Base-by-base conservation (phyloP, 2,888 invertebrate species). In the Ophraella communa region DNA sequence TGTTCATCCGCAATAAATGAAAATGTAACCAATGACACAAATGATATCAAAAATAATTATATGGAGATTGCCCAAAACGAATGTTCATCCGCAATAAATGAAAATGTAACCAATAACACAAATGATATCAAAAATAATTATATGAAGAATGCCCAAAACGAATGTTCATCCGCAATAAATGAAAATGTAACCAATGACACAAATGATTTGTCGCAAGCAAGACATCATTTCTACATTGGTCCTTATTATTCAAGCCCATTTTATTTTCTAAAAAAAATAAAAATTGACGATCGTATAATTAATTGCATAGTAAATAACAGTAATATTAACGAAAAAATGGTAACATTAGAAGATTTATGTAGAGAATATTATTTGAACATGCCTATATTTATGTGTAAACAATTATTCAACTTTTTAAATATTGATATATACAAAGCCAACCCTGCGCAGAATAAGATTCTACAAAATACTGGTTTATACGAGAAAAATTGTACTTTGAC, bases 231-330 rank as follows among this genome's bases (percentile, higher is more conserved):
- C 21, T 24, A 27, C 11, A 3, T 35, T 1, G 8, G 49, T 14
- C 10, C 21, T 11, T 14, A 14, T 23, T 8, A 35, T 8, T 24
- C 11, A 39, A 17, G 35, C 17, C 1, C 35, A 5, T 2, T 51
- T 7, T 51, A 58, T 4, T n/a, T 21, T 5, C 7, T 58, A 4
- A 49, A 58, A 21, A 20, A 58, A 23, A 23, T 58, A 17, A 35
- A 49, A 3, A 18, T 58, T 2, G 10, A 58, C 11, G 8, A 39
- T 39, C 47, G 33, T 17, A 27, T 58, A 10, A 23, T 58, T 4
- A 14, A 17, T 17, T 58, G 35, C 11, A 58, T 58, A 58, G n/a
- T n/a, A n/a, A 51, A 51, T 51, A 58, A 51, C 58, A 49, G 51
- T 8, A 39, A 58, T 39, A 18, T 24, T 1, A 24, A n/a, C 5